Conservation (phyloP, 2,797 vertebrate genomes). For the Dromococcyx pavoninus region DNA sequence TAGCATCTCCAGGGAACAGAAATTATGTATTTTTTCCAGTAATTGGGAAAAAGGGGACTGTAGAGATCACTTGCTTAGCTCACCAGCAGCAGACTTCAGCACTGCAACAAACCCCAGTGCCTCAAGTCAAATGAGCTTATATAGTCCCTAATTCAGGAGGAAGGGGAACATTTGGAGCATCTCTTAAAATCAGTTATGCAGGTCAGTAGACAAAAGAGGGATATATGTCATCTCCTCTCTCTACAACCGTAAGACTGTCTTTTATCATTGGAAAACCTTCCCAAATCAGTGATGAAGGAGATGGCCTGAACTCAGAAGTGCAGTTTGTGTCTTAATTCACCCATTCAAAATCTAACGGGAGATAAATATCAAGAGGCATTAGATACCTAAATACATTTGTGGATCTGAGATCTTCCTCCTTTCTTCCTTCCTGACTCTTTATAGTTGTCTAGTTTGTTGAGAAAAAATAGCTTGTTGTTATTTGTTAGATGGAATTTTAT, state of each 20-base stretch:
- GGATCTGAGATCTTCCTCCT: neutral
- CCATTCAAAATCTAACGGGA: neutral
- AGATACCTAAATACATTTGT: neutral
- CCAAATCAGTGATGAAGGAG: neutral
- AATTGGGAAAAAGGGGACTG: neutral
- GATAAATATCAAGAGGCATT: neutral
- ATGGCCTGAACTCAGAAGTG: neutral
- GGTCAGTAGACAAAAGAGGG: neutral
- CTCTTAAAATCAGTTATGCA: neutral
- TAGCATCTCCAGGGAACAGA: neutral
- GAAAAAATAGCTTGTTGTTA: neutral
- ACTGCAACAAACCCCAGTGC: neutral
- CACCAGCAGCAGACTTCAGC: neutral
- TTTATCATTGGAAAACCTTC: neutral
- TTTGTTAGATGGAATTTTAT: neutral
- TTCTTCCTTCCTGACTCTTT: neutral
- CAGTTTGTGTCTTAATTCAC: neutral
- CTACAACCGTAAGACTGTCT: neutral
- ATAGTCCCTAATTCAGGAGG: neutral
- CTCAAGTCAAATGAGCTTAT: neutral
- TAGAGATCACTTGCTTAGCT: accelerated
- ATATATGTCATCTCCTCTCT: neutral
- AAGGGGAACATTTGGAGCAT: neutral
- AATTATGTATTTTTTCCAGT: neutral
- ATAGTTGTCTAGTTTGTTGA: neutral